Conservation (phyloP, 1,140 invertebrate genomes). For the Nasonia giraulti region DNA sequence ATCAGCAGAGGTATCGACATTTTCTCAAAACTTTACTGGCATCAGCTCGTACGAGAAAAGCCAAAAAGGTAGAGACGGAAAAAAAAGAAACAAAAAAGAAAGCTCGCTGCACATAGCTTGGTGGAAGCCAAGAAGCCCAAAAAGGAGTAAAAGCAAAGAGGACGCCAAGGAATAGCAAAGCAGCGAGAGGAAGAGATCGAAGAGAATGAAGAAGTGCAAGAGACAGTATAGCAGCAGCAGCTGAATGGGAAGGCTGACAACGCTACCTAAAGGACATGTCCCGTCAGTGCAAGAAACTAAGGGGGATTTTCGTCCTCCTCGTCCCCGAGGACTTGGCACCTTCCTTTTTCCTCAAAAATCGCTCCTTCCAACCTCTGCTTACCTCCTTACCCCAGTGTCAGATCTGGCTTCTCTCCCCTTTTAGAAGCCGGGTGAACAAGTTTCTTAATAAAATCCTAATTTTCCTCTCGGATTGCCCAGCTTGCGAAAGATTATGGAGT, state of each 20-base stretch:
- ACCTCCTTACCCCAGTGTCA: neutral
- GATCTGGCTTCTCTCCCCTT: neutral
- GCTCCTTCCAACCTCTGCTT: neutral
- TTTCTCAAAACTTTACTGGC: neutral
- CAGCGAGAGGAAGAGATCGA: constrained; percentile 16
- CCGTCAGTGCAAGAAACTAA: constrained; percentile 18
- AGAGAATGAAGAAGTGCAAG: neutral
- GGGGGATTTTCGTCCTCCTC: constrained; percentile 19
- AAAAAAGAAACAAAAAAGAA: no score
- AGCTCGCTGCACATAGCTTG: neutral
- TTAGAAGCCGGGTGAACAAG: neutral
- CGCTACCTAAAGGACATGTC: constrained; percentile 27
- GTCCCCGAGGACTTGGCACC: constrained; percentile 28
- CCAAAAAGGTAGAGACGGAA: no score
- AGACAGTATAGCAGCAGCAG: neutral
- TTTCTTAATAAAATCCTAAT: constrained; percentile 47
- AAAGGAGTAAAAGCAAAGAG: neutral
- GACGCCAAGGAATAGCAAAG: constrained; percentile 18
- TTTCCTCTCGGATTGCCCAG: constrained; percentile 5
- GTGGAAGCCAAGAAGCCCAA: neutral
- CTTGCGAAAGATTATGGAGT: neutral
- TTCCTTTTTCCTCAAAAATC: constrained; percentile 32
- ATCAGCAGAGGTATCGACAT: neutral
- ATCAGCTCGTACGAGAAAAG: no score
- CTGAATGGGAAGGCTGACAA: constrained; percentile 44